Evolutionary conservation across 2,888 invertebrate genomes (phyloP), one percentile per base, ranked within the genome.

Genomic region (Pycnomerus fuliginosus): DNA sequence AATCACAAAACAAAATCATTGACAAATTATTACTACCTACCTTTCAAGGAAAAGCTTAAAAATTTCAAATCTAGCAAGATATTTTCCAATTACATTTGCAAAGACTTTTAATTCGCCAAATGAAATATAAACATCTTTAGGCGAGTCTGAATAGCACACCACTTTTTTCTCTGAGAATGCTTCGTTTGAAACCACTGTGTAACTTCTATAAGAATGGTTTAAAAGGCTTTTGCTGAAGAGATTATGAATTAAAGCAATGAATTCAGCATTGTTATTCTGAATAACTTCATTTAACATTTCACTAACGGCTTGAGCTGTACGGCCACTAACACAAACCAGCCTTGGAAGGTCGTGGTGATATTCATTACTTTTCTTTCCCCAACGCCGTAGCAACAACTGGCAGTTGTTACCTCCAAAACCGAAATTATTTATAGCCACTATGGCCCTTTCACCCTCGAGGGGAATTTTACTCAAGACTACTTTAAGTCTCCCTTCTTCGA

Each of bases 341-440:
- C 90, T 79, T 0, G 87, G 87, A 0, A 85, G 64, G 53, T 81
- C 76, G 55, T 87, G 87, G 82, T n/a, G n/a, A n/a, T n/a, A n/a
- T n/a, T n/a, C n/a, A n/a, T n/a, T n/a, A n/a, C 83, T 85, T 23
- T 61, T 76, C 46, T 78, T 80, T 0, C 74, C 64, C 36, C 80
- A 71, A 29, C 83, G 79, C 63, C 79, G 79, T 5, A 88, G 13
- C 2, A 43, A 10, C 3, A 13, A 11, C n/a, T 43, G 37, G 11
- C 8, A 3, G 15, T 37, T 38, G 3, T 13, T 17, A 12, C 43
- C 43, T 11, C 43, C 43, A 16, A 43, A 43, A n/a, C 37, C 43
- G 13, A 43, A 43, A 37, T 37, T 43, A 13, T 30, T 38, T 2
- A 37, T 16, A 7, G 29, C 43, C 29, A 37, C 22, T 36, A 14